These are phyloP conservation scores for Hydrozoanthus tunicans DNA, from an alignment of 64 coral and sea anemone genomes.

Conservation along the genomic window DNA sequence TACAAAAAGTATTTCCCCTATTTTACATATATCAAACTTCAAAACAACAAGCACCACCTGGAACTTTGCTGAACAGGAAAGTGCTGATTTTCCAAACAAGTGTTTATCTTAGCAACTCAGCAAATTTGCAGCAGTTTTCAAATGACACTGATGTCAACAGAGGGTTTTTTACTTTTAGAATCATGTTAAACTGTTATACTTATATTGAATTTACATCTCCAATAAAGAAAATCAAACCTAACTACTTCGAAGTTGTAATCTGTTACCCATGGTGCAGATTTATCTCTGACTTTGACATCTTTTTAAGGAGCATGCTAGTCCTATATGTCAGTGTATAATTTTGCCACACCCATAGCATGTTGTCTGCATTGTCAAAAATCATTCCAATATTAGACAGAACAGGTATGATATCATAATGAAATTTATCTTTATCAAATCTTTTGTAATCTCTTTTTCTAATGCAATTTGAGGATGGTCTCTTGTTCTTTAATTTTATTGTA, in stretches of 20 bases:
- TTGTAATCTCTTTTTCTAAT: neutral
- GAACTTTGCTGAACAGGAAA: no score
- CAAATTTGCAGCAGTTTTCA: no score
- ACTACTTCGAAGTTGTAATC: neutral
- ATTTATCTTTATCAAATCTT: neutral
- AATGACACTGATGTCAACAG: no score
- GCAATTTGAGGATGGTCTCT: slow-evolving; percentile 9
- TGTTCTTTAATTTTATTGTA: neutral
- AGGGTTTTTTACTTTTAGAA: neutral
- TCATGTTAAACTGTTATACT: neutral
- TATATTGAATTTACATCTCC: no score
- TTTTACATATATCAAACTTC: no score
- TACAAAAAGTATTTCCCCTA: no score
- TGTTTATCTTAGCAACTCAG: no score
- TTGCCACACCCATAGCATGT: slow-evolving; percentile 10
- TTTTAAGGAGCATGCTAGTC: slow-evolving; percentile 14
- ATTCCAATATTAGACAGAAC: neutral
- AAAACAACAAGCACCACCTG: no score
- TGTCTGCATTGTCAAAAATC: slow-evolving; percentile 3
- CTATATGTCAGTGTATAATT: neutral
- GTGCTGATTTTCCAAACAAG: no score
- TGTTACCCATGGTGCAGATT: slow-evolving; percentile 14
- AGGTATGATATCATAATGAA: neutral
- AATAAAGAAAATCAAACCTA: no score
- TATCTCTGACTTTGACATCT: slow-evolving; percentile 9